phyloP scores from a whole-genome alignment of 2,888 invertebrate species.

The Ectobius pallidus region DNA sequence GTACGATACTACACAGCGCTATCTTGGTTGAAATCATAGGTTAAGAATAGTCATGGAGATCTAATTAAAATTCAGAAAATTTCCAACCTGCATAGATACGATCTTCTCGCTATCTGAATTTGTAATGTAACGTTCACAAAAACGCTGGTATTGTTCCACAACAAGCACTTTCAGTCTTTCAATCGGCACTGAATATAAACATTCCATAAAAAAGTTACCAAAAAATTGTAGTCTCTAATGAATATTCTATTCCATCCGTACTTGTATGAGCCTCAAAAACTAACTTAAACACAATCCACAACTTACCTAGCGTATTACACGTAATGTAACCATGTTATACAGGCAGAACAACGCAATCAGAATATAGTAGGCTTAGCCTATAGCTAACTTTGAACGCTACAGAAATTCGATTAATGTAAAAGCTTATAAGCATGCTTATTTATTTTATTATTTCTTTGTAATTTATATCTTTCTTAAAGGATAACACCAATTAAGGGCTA shows the following conservation, averaged over 20 bases:
- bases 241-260: slow-evolving; percentile 25
- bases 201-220: slow-evolving; percentile 16
- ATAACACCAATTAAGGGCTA: no score
- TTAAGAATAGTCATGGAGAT: slow-evolving; percentile 22
- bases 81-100: not conserved
- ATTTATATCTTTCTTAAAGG: no score
- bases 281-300: not conserved
- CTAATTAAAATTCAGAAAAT: slow-evolving; percentile 25
- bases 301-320: not conserved
- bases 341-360: no score
- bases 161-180: not conserved
- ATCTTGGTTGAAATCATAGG: slow-evolving; percentile 20
- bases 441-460: no score
- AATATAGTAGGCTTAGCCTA: no score
- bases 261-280: not conserved
- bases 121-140: slow-evolving; percentile 6
- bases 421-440: no score
- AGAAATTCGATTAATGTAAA: no score
- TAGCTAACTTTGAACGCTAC: no score
- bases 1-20: no score
- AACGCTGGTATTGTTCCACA: not conserved
- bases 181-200: slow-evolving; percentile 2
- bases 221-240: slow-evolving; percentile 12
- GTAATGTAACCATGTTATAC: no score
- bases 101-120: slow-evolving; percentile 23